phyloP scores from a whole-genome alignment of 2,797 vertebrate species.

The Pseudochirops corinnae region DNA sequence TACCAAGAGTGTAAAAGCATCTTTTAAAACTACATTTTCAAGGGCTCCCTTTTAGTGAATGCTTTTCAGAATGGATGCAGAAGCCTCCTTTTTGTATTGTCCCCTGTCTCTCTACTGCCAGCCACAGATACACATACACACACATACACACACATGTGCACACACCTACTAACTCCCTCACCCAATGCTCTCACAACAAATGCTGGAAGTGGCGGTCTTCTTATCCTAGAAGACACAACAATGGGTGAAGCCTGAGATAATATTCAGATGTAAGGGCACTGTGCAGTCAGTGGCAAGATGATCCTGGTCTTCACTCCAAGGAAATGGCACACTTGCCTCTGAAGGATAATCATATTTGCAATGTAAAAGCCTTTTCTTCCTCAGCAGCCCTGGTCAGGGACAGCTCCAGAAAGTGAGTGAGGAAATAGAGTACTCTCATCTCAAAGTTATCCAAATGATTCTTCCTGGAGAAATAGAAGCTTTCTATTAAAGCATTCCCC shows the following conservation, averaged over 20 bases:
- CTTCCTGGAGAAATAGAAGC: not conserved
- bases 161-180: not conserved
- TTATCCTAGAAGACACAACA: not conserved
- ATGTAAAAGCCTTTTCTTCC: not conserved
- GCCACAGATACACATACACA: not conserved
- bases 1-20: constrained; percentile 9
- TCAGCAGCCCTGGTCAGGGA: not conserved
- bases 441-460: not conserved
- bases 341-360: not conserved
- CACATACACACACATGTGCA: not conserved
- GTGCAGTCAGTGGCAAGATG: not conserved
- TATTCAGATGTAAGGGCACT: not conserved
- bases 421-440: not conserved
- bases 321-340: not conserved
- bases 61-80: not conserved
- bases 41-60: constrained; percentile 3
- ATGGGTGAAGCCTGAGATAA: not conserved
- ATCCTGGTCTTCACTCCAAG: not conserved
- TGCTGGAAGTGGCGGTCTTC: not conserved
- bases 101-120: not conserved
- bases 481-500: not conserved
- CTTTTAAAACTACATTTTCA: constrained; percentile 67
- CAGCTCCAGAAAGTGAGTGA: not conserved
- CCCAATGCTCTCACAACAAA: not conserved
- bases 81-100: not conserved